Evolutionary conservation across 2,888 invertebrate species (phyloP).

Genomic region (Patella depressa): DNA sequence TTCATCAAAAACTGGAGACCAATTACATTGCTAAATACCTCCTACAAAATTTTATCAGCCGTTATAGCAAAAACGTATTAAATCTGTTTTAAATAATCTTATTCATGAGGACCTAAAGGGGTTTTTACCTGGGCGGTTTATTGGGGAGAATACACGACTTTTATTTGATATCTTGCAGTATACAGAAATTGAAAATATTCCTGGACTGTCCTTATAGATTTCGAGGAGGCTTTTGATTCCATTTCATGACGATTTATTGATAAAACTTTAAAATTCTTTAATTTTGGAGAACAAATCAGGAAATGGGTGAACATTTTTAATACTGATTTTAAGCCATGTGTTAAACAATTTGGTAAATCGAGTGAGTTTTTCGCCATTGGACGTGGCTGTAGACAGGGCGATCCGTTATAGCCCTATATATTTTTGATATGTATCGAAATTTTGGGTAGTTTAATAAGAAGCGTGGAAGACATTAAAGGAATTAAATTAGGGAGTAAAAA

Average conservation of each 20-base stretch:
- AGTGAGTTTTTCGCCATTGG: too few species aligned
- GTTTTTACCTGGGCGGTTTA: slow-evolving; percentile 16
- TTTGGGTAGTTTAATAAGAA: not conserved
- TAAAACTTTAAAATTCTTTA: slow-evolving; percentile 21
- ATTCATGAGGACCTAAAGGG: not conserved
- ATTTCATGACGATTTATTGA: slow-evolving; percentile 26
- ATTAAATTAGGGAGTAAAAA: not conserved
- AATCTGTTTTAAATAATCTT: not conserved
- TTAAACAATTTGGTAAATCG: not conserved
- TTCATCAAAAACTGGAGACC: not conserved
- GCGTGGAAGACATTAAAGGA: not conserved
- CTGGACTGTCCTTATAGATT: slow-evolving; percentile 22
- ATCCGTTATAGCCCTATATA: not conserved
- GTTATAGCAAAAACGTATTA: not conserved
- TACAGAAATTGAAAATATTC: slow-evolving; percentile 17
- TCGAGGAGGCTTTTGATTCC: slow-evolving; percentile 31
- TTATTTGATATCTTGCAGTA: slow-evolving; percentile 11
- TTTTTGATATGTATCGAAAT: not conserved
- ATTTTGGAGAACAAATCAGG: slow-evolving; percentile 26
- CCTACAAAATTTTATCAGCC: not conserved
- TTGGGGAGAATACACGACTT: slow-evolving; percentile 18
- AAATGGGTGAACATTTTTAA: slow-evolving; percentile 24
- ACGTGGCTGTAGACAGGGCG: not conserved
- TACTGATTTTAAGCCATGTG: too few species aligned
- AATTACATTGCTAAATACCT: slow-evolving; percentile 3